phyloP scores from a whole-genome alignment of 2,113 vertebrate species.

The Passerina amoena region DNA sequence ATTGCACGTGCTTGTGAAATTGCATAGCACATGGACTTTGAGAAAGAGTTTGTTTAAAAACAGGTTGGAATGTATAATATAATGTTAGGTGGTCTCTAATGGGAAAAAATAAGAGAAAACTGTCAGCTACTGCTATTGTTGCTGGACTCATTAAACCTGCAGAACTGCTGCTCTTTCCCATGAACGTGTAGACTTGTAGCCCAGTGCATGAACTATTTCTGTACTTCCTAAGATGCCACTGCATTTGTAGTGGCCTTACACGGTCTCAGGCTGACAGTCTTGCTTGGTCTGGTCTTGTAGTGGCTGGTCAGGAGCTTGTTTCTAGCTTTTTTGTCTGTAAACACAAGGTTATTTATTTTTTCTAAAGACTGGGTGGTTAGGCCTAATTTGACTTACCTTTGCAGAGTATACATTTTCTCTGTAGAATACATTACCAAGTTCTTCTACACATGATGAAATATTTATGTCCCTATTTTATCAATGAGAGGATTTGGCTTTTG shows the following conservation, averaged over 20 bases:
- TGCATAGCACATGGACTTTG: not conserved
- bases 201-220: not conserved
- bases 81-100: not conserved
- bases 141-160: not conserved
- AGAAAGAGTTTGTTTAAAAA: not conserved
- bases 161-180: not conserved
- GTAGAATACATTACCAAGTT: not conserved
- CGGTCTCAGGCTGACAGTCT: not conserved
- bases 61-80: not conserved
- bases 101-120: not conserved
- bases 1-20: not conserved
- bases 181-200: not conserved
- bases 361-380: not conserved
- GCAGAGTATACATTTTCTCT: not conserved
- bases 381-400: not conserved
- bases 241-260: not conserved
- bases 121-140: not conserved
- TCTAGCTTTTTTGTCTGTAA: not conserved
- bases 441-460: not conserved
- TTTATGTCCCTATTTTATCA: not conserved
- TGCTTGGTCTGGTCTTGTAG: not conserved
- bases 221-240: accelerated
- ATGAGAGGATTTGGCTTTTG: not conserved
- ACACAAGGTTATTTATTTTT: not conserved
- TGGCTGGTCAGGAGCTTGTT: not conserved